Conservation (phyloP, 2,113 vertebrate species). For the Crotalus helleri region DNA sequence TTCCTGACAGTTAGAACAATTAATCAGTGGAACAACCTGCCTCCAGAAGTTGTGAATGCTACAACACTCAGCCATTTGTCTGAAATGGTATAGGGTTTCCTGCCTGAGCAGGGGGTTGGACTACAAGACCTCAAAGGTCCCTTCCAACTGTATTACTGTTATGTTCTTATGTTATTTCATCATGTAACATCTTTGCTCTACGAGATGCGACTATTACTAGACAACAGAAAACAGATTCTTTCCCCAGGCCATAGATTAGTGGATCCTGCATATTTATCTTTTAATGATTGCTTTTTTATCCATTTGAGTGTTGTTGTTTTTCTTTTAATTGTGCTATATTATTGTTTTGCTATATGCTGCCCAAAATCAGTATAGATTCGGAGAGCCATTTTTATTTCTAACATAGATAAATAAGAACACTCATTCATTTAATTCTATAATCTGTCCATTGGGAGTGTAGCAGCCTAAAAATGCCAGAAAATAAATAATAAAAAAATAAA, state of each 20-base stretch:
- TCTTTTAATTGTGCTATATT: not conserved
- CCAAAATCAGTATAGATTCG: not conserved
- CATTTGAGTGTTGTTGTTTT: not conserved
- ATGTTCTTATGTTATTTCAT: too few relatives aligned
- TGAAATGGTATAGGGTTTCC: too few relatives aligned
- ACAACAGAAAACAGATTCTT: not conserved
- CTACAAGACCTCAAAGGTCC: too few relatives aligned
- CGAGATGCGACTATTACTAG: not conserved
- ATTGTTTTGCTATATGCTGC: not conserved
- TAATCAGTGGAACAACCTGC: too few relatives aligned
- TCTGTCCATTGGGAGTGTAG: not conserved
- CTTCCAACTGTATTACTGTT: too few relatives aligned
- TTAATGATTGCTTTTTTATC: not conserved
- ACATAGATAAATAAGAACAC: not conserved
- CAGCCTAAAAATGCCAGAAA: not conserved
- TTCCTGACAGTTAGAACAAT: too few relatives aligned
- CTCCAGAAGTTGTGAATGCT: too few relatives aligned
- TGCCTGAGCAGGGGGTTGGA: too few relatives aligned
- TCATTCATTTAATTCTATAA: not conserved
- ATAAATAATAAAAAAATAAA: not conserved
- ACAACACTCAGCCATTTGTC: too few relatives aligned
- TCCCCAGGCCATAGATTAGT: not conserved
- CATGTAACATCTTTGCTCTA: not conserved
- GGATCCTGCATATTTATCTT: not conserved
- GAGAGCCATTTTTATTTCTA: not conserved